phyloP scores from a whole-genome alignment of 2,888 invertebrate genomes.

The Cheiracanthium punctorium region DNA sequence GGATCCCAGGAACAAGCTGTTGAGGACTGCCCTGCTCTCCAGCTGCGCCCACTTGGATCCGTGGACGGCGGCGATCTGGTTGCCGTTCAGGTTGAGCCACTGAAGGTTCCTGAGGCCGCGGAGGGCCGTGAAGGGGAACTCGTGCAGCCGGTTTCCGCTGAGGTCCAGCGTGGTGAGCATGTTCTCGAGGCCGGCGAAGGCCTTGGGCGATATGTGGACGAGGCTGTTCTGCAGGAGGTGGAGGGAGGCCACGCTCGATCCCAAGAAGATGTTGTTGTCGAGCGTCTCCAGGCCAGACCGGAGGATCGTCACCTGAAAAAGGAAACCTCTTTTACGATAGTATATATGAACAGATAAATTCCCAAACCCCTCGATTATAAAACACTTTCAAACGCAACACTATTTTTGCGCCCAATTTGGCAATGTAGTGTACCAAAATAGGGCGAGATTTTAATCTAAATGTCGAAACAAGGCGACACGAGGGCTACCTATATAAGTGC shows the following conservation, averaged over 20 bases:
- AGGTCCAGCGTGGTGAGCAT: constrained; percentile 36
- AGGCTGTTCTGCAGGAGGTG: constrained; percentile 47
- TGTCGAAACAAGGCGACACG: no score
- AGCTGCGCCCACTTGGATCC: constrained; percentile 17
- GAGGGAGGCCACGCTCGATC: constrained; percentile 37
- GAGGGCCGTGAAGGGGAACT: constrained; percentile 26
- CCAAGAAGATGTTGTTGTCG: constrained; percentile 21
- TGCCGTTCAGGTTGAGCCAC: constrained; percentile 45
- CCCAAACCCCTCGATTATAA: no score
- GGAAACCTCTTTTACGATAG: no score
- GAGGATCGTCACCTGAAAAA: constrained; percentile 75
- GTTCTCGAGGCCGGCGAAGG: constrained; percentile 38
- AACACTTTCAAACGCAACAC: no score
- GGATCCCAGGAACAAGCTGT: constrained; percentile 41
- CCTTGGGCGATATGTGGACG: constrained; percentile 21
- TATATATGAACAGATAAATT: no score
- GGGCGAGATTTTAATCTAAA: no score
- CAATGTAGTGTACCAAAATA: no score
- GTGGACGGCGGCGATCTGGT: constrained; percentile 6
- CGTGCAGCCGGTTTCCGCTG: constrained; percentile 27
- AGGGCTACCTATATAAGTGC: no score
- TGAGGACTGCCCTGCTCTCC: neutral
- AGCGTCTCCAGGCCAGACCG: constrained; percentile 39
- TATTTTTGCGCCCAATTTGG: no score
- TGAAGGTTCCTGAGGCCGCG: constrained; percentile 13